A percentile compares a stretch with the other conserved stretches of the same genome.
phyloP scores from a whole-genome alignment of 2,113 vertebrate genomes.

The Chauna torquata region DNA sequence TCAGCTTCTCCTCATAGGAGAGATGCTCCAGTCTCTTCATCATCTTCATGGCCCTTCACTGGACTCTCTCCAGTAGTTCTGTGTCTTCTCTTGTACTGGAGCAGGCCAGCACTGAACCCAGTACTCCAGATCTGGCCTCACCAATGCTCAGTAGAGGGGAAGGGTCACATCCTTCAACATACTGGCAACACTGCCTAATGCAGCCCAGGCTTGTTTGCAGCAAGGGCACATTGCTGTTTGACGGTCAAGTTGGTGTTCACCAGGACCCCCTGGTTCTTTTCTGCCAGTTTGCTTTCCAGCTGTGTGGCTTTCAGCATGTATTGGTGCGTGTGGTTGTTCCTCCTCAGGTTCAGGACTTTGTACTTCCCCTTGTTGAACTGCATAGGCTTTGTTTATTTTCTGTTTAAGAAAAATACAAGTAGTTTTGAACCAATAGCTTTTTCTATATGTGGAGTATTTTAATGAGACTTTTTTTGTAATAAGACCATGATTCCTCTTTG shows the following conservation, averaged over 20 bases:
- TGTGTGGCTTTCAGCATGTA: neutral
- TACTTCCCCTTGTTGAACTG: neutral
- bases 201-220: neutral
- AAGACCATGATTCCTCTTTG: neutral
- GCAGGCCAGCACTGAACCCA: neutral
- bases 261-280: neutral
- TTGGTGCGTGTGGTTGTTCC: neutral
- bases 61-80: neutral
- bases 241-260: neutral
- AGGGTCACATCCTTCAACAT: fast-evolving
- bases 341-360: neutral
- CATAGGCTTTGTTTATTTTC: neutral
- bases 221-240: neutral
- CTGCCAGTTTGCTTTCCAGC: neutral
- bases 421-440: neutral
- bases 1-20: neutral
- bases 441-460: neutral
- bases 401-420: neutral
- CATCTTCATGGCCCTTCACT: neutral
- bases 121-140: neutral
- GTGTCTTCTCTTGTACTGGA: neutral
- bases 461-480: neutral
- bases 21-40: neutral
- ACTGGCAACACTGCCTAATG: neutral
- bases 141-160: neutral